A percentile compares a stretch with the other conserved stretches of the same genome.
Evolutionary conservation across 2,888 invertebrate species (phyloP).

Genomic region (Ptycholaimellus sp.): DNA sequence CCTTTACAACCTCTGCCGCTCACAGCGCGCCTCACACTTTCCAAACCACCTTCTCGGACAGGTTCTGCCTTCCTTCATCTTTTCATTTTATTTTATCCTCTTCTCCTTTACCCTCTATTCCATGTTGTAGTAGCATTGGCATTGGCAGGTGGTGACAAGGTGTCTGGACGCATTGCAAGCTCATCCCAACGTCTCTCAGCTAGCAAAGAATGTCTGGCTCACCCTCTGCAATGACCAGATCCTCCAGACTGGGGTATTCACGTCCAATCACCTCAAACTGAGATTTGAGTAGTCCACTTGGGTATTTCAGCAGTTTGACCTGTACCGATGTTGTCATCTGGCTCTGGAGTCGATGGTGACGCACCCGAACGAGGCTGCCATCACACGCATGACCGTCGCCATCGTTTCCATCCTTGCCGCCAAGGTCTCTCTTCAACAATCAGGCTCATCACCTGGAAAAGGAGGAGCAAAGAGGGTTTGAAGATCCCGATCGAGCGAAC

Average conservation of each 20-base stretch:
- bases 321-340: constrained; percentile 42
- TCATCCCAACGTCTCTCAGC: no score
- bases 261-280: constrained; percentile 2
- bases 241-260: constrained; percentile 35
- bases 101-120: no score
- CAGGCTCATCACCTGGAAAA: no score
- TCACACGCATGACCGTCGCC: constrained; percentile 51
- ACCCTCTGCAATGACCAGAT: constrained; percentile 51
- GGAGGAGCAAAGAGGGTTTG: constrained; percentile 16
- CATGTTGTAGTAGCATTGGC: no score
- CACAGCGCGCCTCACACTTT: no score
- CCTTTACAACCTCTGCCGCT: constrained; percentile 15
- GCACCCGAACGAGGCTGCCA: constrained; percentile 33
- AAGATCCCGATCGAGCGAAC: constrained; percentile 45
- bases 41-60: no score
- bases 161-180: no score
- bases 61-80: no score
- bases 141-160: no score
- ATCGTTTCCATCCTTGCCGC: constrained; percentile 47
- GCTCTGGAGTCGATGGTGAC: constrained; percentile 42
- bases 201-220: constrained; percentile 45
- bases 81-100: no score
- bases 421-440: constrained; percentile 21
- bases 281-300: not conserved
- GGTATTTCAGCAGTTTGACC: constrained; percentile 34